Percentiles rank a stretch among this genome's conserved stretches.
phyloP scores from a whole-genome alignment of 2,888 invertebrate genomes.

The Caenorhabditis doughertyi region DNA sequence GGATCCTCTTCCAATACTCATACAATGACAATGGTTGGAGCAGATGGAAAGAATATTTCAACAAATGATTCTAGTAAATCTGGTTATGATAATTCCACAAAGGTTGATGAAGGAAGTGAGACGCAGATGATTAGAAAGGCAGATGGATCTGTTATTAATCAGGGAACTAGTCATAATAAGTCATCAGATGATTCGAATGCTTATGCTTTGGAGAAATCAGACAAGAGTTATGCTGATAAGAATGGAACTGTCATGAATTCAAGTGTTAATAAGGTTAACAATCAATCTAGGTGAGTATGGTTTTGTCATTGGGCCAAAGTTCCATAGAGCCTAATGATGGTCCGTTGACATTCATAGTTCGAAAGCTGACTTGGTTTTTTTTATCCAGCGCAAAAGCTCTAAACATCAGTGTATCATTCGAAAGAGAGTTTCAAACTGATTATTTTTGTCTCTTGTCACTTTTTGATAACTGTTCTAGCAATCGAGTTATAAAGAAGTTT shows the following conservation, averaged over 20 bases:
- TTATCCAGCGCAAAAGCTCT: too few species aligned
- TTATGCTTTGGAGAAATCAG: constrained; percentile 27
- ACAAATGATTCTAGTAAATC: constrained; percentile 13
- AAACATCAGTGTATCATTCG: too few species aligned
- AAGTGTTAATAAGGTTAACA: constrained; percentile 43
- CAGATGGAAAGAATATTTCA: constrained; percentile 50
- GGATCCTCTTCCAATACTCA: constrained; percentile 52
- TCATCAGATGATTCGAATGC: constrained; percentile 31
- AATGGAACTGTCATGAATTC: constrained; percentile 15
- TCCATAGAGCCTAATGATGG: not conserved
- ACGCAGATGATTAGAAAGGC: constrained; percentile 10
- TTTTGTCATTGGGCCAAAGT: too few species aligned
- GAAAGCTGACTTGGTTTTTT: too few species aligned
- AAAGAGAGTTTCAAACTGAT: too few species aligned
- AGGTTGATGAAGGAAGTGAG: constrained; percentile 48
- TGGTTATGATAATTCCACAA: constrained; percentile 45
- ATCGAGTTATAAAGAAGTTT: too few species aligned
- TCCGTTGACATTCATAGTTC: too few species aligned
- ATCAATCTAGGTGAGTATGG: constrained; percentile 25
- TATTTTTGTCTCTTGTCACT: too few species aligned
- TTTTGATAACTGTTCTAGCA: too few species aligned
- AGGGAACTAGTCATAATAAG: constrained; percentile 53
- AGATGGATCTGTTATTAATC: constrained; percentile 35
- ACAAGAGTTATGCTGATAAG: constrained; percentile 24
- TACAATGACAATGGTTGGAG: constrained; percentile 38